Evolutionary conservation across 1,140 invertebrate species (phyloP).

Genomic region (Tenebrio molitor): DNA sequence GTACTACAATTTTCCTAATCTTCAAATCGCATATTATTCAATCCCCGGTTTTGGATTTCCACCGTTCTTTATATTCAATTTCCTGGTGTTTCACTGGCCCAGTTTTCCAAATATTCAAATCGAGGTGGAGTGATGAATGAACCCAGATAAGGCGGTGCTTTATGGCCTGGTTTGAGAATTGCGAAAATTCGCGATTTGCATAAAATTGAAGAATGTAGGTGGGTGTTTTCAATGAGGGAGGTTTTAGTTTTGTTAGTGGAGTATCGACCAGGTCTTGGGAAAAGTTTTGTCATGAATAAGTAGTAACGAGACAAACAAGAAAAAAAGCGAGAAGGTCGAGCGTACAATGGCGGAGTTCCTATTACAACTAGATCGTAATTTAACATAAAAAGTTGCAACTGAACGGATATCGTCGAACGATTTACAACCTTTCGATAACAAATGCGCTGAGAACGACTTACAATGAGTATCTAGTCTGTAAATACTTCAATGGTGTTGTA

Average conservation of each 20-base stretch:
- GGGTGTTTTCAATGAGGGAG: too few species aligned
- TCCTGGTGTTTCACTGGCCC: constrained; percentile 17
- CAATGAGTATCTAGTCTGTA: constrained; percentile 21
- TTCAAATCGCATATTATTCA: too few species aligned
- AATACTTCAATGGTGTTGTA: constrained; percentile 23
- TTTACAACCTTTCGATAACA: constrained; percentile 20
- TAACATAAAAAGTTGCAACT: constrained; percentile 15
- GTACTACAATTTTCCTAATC: constrained; percentile 19
- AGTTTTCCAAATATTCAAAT: constrained; percentile 23
- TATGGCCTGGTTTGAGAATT: not conserved
- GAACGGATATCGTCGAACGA: constrained; percentile 3
- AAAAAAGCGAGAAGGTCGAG: not conserved
- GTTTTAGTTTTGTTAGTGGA: too few species aligned
- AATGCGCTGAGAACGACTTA: constrained; percentile 6
- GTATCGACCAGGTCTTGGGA: too few species aligned
- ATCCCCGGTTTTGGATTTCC: not conserved
- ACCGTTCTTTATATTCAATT: not conserved
- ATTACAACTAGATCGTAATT: not conserved
- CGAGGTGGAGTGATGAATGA: constrained; percentile 10
- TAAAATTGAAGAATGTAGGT: too few species aligned
- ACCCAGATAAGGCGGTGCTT: not conserved
- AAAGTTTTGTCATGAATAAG: too few species aligned
- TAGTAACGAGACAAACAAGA: too few species aligned
- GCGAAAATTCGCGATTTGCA: constrained; percentile 11
- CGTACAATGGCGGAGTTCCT: constrained; percentile 11